Base-by-base conservation (phyloP, 2,113 vertebrate species). In the Callorhinus ursinus region DNA sequence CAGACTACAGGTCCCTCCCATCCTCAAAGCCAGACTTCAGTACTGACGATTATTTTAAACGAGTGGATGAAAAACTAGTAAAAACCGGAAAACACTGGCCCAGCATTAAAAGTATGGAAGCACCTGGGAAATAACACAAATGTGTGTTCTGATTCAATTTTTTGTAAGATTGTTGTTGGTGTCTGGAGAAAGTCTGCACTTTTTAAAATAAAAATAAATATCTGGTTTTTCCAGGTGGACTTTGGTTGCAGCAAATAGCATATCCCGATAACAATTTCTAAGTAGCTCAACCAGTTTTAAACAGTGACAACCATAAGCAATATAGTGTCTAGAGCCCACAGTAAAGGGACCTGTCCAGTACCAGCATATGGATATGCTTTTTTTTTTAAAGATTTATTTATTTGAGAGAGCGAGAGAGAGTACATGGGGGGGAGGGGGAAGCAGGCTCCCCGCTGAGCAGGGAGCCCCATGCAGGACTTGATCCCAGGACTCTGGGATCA, bases 351-450 rank as follows among this genome's bases (percentile, higher is more conserved):
- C 10, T 22, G 2, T 7, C 53, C 33, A 19, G 67, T n/a, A 19
- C 79, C 74, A 0, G 1, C 0, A 0, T 7, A 24, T 49, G 33
- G 19, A 63, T 19, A 4, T 0, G 31, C 24, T 33, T 49, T 2
- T 7, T 21, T 57, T 8, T 19, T 55, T 16, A 55, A 46, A 46
- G 46, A 46, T 46, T 46, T 46, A 46, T 46, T 46, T 46, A 46
- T 46, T 46, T 46, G 46, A 46, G 46, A 46, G 46, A 46, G 6
- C 42, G 42, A 11, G 49, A 49, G 49, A 49, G 49, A 49, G 49
- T 49, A 7, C 49, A 49, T 10, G 49, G 11, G 10, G 49, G 49
- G 49, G 49, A 46, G 46, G 46, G 46, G 8, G 46, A 46, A 46
- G 46, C 46, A 46, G 46, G 8, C 46, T 51, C 51, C 51, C 13